Base-by-base conservation (phyloP, 2,113 vertebrate genomes). In the Elanus axillaris region DNA sequence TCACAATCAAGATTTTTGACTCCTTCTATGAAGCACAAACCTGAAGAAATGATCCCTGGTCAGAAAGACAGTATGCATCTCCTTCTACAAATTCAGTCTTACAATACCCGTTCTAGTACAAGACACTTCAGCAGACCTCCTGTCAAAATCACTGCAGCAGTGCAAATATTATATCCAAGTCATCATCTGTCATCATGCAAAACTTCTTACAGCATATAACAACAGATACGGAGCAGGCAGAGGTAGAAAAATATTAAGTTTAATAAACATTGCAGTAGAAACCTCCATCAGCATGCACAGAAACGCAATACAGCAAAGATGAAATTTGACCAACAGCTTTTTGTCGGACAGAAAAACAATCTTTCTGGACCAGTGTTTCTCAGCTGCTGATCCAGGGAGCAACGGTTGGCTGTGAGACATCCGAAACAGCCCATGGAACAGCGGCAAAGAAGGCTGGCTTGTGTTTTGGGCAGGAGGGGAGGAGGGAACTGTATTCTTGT, bases 161-260 rank as follows among this genome's bases (percentile, higher is more conserved):
- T 53, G 67, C 38, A 71, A 59, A 29, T 13, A 34, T 42, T 13
- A 45, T 4, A 45, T 34, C n/a, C n/a, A 88, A 91, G 64, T 66
- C 58, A 81, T 32, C 42, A 43, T 10, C 64, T 43, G 8, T 19
- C 66, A 75, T 11, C 22, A 43, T 2, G 38, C 38, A 68, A 85
- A 84, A 84, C 38, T 87, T 71, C 66, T 67, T 25, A 75, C 25
- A 74, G 45, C 42, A 47, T 2, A 0, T 4, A 64, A 36, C 20
- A 75, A 67, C 13, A 76, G 29, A 73, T 19, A 48, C 0, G 3
- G 34, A 86, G n/a, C 42, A 58, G 0, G 3, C 0, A 75, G 48
- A 75, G 7, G 19, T 11, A 76, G 60, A 77, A 91, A 56, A 81
- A 31, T 11, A 16, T 3, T 11, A 38, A 42, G 13, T 67, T 69